These are phyloP conservation scores for Spisula solida DNA, from an alignment of 2,888 invertebrate species.

Conservation along the genomic window DNA sequence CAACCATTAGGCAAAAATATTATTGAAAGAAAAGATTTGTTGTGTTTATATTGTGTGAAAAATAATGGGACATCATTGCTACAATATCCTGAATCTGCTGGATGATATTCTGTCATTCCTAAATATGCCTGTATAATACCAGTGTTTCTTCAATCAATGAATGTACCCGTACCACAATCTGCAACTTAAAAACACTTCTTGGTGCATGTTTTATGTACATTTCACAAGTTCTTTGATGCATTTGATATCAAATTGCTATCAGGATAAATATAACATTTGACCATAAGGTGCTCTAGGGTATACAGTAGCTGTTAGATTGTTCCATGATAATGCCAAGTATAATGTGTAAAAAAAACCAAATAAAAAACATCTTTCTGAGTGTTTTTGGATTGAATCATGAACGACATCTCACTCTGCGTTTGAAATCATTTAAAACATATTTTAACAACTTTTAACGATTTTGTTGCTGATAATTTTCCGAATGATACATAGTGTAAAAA, in stretches of 20 bases:
- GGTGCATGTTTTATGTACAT: too few relatives aligned
- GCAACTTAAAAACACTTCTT: too few relatives aligned
- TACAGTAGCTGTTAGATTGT: neutral
- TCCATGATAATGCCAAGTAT: neutral
- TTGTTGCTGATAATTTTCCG: neutral
- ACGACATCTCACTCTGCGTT: neutral
- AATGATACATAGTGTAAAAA: slow-evolving; percentile 27
- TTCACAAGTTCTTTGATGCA: neutral
- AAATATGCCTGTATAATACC: too few relatives aligned
- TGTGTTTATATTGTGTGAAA: too few relatives aligned
- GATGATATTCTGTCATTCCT: too few relatives aligned
- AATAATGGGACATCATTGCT: too few relatives aligned
- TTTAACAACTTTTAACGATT: neutral
- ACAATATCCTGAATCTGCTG: too few relatives aligned
- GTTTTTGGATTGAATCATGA: neutral
- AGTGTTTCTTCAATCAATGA: too few relatives aligned
- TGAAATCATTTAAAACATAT: slow-evolving; percentile 22
- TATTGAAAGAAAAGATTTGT: too few relatives aligned
- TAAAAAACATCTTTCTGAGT: neutral
- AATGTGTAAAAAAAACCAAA: neutral
- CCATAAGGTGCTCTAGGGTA: neutral
- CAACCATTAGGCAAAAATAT: too few relatives aligned
- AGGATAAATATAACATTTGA: neutral
- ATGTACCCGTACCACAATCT: too few relatives aligned
- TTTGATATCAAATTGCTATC: too few relatives aligned